These are phyloP conservation scores for Ametastegia equiseti DNA, from an alignment of 2,888 invertebrate genomes.

Conservation along the genomic window DNA sequence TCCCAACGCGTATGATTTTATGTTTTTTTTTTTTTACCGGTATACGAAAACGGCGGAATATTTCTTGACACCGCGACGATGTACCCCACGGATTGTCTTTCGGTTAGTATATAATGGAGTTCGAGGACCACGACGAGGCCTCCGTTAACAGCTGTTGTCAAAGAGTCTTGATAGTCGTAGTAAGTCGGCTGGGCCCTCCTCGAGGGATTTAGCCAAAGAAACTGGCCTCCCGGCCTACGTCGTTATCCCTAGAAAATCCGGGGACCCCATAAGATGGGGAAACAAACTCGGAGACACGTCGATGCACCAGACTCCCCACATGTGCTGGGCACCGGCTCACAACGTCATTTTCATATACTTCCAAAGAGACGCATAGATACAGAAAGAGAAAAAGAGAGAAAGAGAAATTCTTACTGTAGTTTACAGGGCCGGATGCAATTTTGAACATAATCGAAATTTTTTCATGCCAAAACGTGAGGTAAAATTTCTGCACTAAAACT, in stretches of 20 bases:
- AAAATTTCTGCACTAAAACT: no score
- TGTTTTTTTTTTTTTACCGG: not conserved
- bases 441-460: not conserved
- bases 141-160: conserved; percentile 33
- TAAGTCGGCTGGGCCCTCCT: conserved; percentile 24
- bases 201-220: conserved; percentile 40
- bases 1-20: no score
- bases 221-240: conserved; percentile 38
- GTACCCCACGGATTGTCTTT: not conserved
- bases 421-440: not conserved
- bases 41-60: not conserved
- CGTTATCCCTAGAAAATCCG: conserved; percentile 10
- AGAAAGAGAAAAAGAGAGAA: no score
- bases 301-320: conserved; percentile 35
- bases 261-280: not conserved
- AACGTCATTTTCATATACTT: not conserved
- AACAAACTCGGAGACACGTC: not conserved
- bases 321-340: conserved; percentile 37
- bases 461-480: no score
- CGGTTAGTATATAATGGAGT: not conserved
- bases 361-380: not conserved
- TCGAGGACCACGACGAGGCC: conserved; percentile 18
- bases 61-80: not conserved
- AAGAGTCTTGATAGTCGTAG: conserved; percentile 4
- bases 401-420: not conserved